Evolutionary conservation across 2,113 vertebrate species (phyloP), one percentile per base, ranked within the genome.

Genomic region (Heptranchias perlo): DNA sequence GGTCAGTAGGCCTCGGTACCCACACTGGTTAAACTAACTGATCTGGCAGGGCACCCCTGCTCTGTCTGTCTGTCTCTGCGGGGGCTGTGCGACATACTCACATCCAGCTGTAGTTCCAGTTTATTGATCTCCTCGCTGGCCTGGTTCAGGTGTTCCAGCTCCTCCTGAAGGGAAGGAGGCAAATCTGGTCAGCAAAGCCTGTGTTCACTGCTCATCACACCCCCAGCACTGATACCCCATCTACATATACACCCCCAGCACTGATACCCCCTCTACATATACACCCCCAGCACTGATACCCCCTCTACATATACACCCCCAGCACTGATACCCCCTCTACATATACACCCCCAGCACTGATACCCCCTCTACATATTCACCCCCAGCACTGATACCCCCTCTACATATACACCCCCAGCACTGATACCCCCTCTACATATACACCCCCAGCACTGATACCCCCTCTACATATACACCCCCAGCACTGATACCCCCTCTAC

Each of bases 91-190:
- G 5, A 39, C 0, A 5, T 28, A 97, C 99, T 98, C 97, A 99
- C 99, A 21, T 99, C 98, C 96, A 99, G 97, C 97, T 98, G 98
- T 31, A 99, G 98, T 96, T 99, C 99, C 97, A 99, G 98, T 54
- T 97, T 98, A 97, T 99, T 99, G 96, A 99, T 99, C 96, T 99
- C 98, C 87, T 98, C 98, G 0, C 98, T 99, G 96, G 99, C 98
- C 97, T 98, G 98, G 97, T 99, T 99, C 96, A 99, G 97, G 21
- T 98, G 98, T 87, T 99, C 99, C 96, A 99, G 97, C 96, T 99
- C 99, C 96, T 98, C 98, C 99, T 99, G 97, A 7, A 76, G 64
- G 86, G 96, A 65, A 96, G 94, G 96, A 10, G 31, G 14, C 4
- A 93, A 21, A 39, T 21, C 6, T n/a, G n/a, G 76, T 82, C 18